Evolutionary conservation across 2,888 invertebrate genomes (phyloP).

Genomic region (Lepidochitona cinerea): DNA sequence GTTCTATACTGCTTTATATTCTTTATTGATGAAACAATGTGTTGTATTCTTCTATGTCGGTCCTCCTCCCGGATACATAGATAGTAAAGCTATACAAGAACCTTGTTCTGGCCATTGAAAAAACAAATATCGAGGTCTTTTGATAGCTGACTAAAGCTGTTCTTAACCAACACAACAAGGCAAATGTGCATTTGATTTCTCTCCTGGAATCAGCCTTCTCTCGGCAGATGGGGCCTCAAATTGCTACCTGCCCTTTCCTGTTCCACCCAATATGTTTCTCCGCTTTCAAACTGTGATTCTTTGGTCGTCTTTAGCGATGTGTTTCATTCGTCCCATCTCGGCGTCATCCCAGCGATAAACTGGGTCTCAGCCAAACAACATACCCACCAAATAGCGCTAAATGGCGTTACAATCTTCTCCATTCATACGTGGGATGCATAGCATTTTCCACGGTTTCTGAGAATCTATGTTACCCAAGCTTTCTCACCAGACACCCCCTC

Average conservation of each 20-base stretch:
- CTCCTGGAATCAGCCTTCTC: not conserved
- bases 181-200: not conserved
- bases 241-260: not conserved
- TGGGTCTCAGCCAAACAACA: not conserved
- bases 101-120: not conserved
- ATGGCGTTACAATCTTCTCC: not conserved
- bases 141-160: not conserved
- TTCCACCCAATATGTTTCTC: too few species aligned
- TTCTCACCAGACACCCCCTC: too few species aligned
- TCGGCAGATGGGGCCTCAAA: not conserved
- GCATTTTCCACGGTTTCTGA: too few species aligned
- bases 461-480: too few species aligned
- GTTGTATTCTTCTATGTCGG: not conserved
- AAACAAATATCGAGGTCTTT: conserved; percentile 1
- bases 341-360: not conserved
- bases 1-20: conserved; percentile 3
- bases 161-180: not conserved
- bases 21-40: conserved; percentile 7
- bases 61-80: not conserved
- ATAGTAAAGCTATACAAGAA: conserved; percentile 1
- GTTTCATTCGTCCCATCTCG: too few species aligned
- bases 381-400: not conserved
- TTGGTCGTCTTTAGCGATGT: too few species aligned
- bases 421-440: too few species aligned
- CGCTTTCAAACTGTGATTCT: too few species aligned